These are phyloP conservation scores for Copidosoma floridanum DNA, from an alignment of 1,140 invertebrate genomes.

Conservation along the genomic window DNA sequence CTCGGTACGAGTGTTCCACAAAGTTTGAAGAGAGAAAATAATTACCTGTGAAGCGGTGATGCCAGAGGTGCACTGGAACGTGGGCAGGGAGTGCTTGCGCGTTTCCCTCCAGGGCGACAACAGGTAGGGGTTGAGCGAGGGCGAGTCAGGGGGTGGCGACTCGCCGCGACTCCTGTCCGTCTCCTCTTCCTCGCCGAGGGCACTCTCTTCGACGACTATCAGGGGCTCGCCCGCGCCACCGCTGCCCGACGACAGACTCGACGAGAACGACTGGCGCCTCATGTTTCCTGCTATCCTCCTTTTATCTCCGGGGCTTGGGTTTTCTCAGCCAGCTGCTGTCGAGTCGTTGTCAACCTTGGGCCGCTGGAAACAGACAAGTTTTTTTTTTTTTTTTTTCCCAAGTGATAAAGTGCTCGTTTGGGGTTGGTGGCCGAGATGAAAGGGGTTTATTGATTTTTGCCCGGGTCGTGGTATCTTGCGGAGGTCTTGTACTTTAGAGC, in stretches of 20 bases:
- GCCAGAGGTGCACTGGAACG: conserved; percentile 76
- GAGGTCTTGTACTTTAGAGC: too few species aligned
- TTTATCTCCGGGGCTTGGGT: too few species aligned
- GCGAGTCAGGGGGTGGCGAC: conserved; percentile 68
- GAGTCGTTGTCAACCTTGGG: too few species aligned
- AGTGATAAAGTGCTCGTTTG: too few species aligned
- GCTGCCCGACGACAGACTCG: conserved; percentile 35
- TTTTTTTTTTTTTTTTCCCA: too few species aligned
- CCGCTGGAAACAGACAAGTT: too few species aligned
- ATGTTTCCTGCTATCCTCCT: too few species aligned
- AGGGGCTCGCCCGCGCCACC: conserved; percentile 59
- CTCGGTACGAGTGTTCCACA: too few species aligned
- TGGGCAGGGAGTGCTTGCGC: conserved; percentile 77
- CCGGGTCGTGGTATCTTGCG: too few species aligned
- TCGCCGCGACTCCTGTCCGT: conserved; percentile 59
- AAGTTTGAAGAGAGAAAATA: not conserved
- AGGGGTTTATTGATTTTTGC: too few species aligned
- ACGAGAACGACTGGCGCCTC: conserved; percentile 49
- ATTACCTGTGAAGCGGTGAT: conserved; percentile 78
- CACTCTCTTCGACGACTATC: conserved; percentile 78
- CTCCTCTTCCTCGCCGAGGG: conserved; percentile 63
- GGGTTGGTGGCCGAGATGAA: too few species aligned
- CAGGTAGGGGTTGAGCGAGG: conserved; percentile 71
- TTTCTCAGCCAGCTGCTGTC: too few species aligned
- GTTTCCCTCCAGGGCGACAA: conserved; percentile 75